phyloP scores from a whole-genome alignment of 2,113 vertebrate genomes.

The Platanista minor region DNA sequence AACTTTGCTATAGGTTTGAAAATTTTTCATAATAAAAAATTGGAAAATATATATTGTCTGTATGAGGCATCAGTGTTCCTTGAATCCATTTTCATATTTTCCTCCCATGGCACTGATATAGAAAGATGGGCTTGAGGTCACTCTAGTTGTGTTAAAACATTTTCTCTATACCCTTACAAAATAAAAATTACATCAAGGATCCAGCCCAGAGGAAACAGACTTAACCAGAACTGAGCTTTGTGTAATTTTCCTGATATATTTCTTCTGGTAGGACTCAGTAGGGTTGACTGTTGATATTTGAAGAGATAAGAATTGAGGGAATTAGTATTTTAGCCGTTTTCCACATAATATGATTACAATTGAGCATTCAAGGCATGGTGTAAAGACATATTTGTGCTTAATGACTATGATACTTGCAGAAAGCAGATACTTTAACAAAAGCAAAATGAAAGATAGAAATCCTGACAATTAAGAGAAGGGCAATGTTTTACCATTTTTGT shows the following conservation, averaged over 20 bases:
- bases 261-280: neutral
- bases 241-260: neutral
- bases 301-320: neutral
- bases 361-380: neutral
- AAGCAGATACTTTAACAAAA: neutral
- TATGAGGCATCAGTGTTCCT: neutral
- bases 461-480: neutral
- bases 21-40: neutral
- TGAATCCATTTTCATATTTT: neutral
- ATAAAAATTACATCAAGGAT: neutral
- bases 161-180: neutral
- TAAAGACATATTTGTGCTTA: neutral
- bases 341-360: neutral
- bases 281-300: neutral
- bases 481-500: neutral
- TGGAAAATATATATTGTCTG: neutral
- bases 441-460: neutral
- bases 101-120: neutral
- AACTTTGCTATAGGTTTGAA: neutral
- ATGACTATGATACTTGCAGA: neutral
- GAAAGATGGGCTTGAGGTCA: neutral
- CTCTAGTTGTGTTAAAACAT: neutral
- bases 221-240: neutral
- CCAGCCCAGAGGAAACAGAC: neutral
- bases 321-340: neutral